A percentile compares a stretch with the other conserved stretches of the same genome.
These are phyloP conservation scores for Chymomyza costata DNA, from an alignment of 1,140 invertebrate genomes.

Conservation along the genomic window DNA sequence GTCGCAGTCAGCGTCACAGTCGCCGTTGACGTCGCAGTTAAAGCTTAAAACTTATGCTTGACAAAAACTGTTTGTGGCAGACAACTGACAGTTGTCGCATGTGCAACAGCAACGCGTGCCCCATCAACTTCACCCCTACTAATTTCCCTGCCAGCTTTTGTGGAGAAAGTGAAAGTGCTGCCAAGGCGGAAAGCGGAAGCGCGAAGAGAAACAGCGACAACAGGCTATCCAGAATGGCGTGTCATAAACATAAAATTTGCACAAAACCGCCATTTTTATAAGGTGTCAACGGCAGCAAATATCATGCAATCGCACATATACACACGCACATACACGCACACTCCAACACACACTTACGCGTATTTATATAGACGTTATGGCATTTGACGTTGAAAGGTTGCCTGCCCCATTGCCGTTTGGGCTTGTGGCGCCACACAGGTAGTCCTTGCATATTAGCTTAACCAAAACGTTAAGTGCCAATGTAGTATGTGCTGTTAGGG, in stretches of 20 bases:
- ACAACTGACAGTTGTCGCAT: no score
- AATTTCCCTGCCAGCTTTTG: no score
- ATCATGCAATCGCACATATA: constrained; percentile 25
- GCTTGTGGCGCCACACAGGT: no score
- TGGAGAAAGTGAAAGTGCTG: no score
- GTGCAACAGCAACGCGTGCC: no score
- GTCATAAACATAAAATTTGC: constrained; percentile 73
- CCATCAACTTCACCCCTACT: no score
- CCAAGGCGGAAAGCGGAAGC: background rate
- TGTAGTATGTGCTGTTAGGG: no score
- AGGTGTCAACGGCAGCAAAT: constrained; percentile 69
- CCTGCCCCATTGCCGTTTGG: no score
- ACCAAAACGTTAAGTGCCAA: constrained; percentile 42
- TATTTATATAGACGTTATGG: constrained; percentile 44
- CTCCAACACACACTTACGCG: constrained; percentile 12
- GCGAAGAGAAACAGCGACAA: constrained; percentile 11
- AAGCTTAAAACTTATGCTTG: no score
- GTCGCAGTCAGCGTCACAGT: no score
- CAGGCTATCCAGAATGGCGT: constrained; percentile 40
- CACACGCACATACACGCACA: background rate
- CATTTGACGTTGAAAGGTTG: constrained; percentile 43
- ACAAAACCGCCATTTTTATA: constrained; percentile 71
- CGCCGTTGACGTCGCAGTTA: no score
- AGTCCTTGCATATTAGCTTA: constrained; percentile 62
- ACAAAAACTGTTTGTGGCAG: no score